Percentiles rank a stretch among this genome's conserved stretches.
phyloP scores from a whole-genome alignment of 2,797 vertebrate genomes.

The Muraenolepis orangiensis region DNA sequence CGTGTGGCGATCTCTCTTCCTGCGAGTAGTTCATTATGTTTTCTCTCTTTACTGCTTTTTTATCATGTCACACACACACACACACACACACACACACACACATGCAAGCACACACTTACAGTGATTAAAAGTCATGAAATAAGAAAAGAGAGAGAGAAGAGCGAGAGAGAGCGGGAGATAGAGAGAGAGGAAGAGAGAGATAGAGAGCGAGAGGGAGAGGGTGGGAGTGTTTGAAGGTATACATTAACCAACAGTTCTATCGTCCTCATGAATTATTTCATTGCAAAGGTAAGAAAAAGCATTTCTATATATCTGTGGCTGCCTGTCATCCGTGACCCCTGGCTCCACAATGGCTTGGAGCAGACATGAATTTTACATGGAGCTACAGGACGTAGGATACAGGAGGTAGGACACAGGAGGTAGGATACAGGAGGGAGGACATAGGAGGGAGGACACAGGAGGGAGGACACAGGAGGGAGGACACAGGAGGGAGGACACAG shows the following conservation, averaged over 20 bases:
- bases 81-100: conserved; percentile 20
- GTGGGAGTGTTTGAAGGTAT: neutral
- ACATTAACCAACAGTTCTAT: conserved; percentile 24
- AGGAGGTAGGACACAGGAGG: too few relatives aligned
- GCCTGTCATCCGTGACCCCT: conserved; percentile 25
- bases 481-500: too few relatives aligned
- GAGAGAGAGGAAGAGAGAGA: neutral
- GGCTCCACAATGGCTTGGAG: conserved; percentile 18
- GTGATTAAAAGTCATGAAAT: conserved; percentile 25
- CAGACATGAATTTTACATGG: conserved; percentile 54
- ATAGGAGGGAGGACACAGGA: too few relatives aligned
- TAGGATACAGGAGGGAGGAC: too few relatives aligned
- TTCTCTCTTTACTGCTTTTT: neutral
- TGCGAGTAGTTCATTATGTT: neutral
- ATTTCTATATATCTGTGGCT: conserved; percentile 32
- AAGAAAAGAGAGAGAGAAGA: too few relatives aligned
- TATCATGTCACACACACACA: conserved; percentile 2
- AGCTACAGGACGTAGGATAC: neutral
- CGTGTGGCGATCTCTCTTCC: neutral
- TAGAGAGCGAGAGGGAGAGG: too few relatives aligned
- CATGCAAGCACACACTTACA: conserved; percentile 24
- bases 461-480: too few relatives aligned
- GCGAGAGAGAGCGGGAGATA: too few relatives aligned
- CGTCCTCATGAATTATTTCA: conserved; percentile 28
- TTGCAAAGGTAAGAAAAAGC: conserved; percentile 37